These are phyloP conservation scores for Mamestra configurata DNA, from an alignment of 1,140 invertebrate species.

Conservation along the genomic window DNA sequence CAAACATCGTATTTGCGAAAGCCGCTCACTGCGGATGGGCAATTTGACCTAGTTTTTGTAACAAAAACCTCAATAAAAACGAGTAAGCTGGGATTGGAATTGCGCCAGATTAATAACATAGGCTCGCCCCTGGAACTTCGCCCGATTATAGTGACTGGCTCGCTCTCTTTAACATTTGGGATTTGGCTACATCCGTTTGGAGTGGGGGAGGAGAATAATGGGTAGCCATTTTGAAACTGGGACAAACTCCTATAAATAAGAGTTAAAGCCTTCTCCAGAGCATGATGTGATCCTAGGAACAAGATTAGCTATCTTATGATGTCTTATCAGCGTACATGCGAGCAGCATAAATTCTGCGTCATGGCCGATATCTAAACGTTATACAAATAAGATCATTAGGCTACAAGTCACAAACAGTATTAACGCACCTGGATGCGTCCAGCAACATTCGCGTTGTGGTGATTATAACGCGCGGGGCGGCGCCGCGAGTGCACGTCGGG, in stretches of 20 bases:
- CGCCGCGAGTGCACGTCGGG: conserved; percentile 91
- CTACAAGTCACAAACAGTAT: neutral
- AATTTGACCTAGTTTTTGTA: conserved; percentile 30
- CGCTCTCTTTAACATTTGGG: conserved; percentile 17
- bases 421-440: conserved; percentile 89
- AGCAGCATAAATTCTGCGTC: too few species aligned
- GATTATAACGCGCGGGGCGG: conserved; percentile 85
- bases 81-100: conserved; percentile 30
- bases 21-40: conserved; percentile 19
- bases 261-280: too few species aligned
- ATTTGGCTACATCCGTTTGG: conserved; percentile 11
- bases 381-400: neutral
- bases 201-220: neutral
- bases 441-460: conserved; percentile 89
- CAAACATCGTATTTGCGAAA: neutral
- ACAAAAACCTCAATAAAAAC: conserved; percentile 25
- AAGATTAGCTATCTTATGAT: too few species aligned
- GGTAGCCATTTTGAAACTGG: neutral
- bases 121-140: conserved; percentile 3
- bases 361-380: neutral
- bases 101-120: conserved; percentile 33
- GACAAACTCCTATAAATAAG: too few species aligned
- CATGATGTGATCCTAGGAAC: too few species aligned
- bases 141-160: conserved; percentile 7
- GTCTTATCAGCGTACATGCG: too few species aligned